Evolutionary conservation across 2,113 vertebrate genomes (phyloP).

Genomic region (Zapornia atra): DNA sequence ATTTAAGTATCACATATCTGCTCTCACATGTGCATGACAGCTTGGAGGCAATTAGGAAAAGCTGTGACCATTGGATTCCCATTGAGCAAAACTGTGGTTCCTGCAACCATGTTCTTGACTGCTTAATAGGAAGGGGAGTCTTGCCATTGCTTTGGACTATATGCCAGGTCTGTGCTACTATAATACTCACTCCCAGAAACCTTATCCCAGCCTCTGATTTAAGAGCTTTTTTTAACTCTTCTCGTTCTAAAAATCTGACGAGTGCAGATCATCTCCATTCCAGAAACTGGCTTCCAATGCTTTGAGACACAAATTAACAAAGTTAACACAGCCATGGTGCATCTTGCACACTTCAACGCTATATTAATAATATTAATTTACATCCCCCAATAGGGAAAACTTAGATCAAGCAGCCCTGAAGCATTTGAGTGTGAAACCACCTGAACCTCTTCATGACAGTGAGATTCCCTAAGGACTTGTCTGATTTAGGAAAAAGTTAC

Average conservation of each 20-base stretch:
- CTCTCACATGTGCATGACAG: neutral
- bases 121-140: neutral
- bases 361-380: slow-evolving; percentile 25
- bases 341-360: neutral
- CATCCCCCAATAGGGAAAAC: neutral
- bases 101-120: neutral
- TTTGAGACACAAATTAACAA: neutral
- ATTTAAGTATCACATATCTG: neutral
- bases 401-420: neutral
- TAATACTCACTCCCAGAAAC: neutral
- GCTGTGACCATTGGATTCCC: neutral
- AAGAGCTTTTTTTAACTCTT: neutral
- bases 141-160: neutral
- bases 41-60: neutral
- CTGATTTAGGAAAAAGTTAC: neutral
- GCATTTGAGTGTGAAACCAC: neutral
- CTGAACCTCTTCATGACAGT: neutral
- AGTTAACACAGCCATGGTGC: neutral
- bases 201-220: neutral
- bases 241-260: neutral
- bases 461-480: neutral
- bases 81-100: neutral
- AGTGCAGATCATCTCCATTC: neutral
- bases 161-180: neutral
- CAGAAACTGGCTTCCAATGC: neutral